Base-by-base conservation (phyloP, 2,888 invertebrate genomes). In the Lypha dubia region DNA sequence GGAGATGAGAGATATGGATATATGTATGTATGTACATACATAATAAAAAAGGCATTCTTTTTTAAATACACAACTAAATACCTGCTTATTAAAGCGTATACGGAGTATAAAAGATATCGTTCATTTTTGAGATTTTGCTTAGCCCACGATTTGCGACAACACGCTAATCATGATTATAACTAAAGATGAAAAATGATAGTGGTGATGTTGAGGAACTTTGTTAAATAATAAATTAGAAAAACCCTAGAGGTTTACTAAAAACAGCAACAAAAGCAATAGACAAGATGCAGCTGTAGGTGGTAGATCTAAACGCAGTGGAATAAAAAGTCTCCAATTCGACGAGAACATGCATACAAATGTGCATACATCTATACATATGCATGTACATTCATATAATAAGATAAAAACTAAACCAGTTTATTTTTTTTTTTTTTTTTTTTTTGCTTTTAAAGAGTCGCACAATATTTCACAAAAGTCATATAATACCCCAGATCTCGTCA, bases 61-160 rank as follows among this genome's bases (percentile, higher is more conserved):
- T 20, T n/a, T 11, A 75, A 9, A 63, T 24, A 51, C 22, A 44
- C 28, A 17, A 51, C 46, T 32, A 15, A 53, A 73, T 67, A 73
- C 79, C 62, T 74, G 80, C 62, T 68, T 68, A 75, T 62, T 74
- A 68, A 80, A 80, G 58, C 74, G 35, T 81, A 53, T 56, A 65
- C n/a, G n/a, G n/a, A 24, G 63, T 56, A 63, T 46, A 28, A 20
- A 44, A 63, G 44, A 53, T 63, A 71, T 71, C 44, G 44, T 71
- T 63, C 35, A 24, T 38, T 63, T n/a, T 46, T 32, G 20, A 71
- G 56, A 65, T 73, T 63, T 73, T 56, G 24, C 62, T 15, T 56
- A 67, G 65, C 32, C 53, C 65, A 73, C 56, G 58, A 79, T 71
- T 70, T 53, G 11, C 44, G 13, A 15, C 62, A 62, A 53, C 62